Conservation (phyloP, 2,113 vertebrate species). For the Cichladusa arquata region DNA sequence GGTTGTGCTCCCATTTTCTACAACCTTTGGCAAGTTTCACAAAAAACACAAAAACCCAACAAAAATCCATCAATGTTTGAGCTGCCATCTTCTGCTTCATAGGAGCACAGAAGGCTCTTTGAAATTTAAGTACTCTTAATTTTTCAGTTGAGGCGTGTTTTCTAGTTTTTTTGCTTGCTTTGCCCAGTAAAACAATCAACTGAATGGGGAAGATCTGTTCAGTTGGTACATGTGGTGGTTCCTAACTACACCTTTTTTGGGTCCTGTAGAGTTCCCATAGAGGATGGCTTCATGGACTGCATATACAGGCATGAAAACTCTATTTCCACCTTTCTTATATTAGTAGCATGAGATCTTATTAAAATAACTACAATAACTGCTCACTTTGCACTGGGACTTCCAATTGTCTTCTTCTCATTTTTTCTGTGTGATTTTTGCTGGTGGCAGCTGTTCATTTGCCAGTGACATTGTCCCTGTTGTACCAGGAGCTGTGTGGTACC, state of each 20-base stretch:
- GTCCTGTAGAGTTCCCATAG: not conserved
- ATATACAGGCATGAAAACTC: not conserved
- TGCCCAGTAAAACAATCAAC: not conserved
- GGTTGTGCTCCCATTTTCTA: not conserved
- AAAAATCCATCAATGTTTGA: not conserved
- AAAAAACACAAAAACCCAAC: not conserved
- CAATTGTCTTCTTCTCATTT: not conserved
- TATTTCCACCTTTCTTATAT: not conserved
- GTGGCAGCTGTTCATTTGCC: not conserved
- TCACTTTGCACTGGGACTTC: not conserved
- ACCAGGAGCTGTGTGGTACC: accelerated
- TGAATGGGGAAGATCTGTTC: not conserved
- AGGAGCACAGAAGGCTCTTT: not conserved
- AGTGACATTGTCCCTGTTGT: accelerated
- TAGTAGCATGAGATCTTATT: not conserved
- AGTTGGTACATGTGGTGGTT: not conserved
- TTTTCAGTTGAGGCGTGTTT: not conserved
- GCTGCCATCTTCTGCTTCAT: accelerated
- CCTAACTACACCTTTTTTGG: not conserved
- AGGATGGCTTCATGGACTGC: not conserved
- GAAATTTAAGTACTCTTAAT: not conserved
- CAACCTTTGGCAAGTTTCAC: not conserved
- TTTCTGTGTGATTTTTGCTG: not conserved
- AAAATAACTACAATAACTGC: not conserved
- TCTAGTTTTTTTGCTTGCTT: not conserved